Evolutionary conservation across 2,888 invertebrate species (phyloP).

Genomic region (Oegoconia quadripuncta): DNA sequence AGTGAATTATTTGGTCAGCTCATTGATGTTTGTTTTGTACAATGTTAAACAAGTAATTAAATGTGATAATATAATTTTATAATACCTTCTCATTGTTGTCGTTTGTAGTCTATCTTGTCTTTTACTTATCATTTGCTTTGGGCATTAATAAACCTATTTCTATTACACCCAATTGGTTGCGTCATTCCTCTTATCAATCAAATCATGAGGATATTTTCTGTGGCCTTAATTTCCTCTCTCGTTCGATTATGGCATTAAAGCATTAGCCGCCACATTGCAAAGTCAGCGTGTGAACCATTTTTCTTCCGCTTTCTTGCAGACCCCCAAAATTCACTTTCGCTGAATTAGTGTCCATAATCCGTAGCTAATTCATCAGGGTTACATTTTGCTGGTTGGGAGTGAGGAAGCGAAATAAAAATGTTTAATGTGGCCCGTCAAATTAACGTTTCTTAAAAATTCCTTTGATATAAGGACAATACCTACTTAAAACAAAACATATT

Average conservation of each 20-base stretch:
- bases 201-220: constrained; percentile 39
- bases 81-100: too few relatives aligned
- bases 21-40: constrained; percentile 1
- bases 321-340: constrained; percentile 62
- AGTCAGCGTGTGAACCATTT: constrained; percentile 61
- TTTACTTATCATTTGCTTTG: too few relatives aligned
- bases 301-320: constrained; percentile 52
- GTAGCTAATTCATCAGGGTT: constrained; percentile 60
- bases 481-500: too few relatives aligned
- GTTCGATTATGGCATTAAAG: constrained; percentile 61
- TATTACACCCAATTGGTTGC: constrained; percentile 16
- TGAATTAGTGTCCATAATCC: constrained; percentile 58
- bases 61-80: too few relatives aligned
- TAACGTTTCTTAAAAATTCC: too few relatives aligned
- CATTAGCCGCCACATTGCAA: constrained; percentile 48
- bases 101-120: too few relatives aligned
- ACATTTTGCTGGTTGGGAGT: constrained; percentile 32
- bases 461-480: too few relatives aligned
- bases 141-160: background rate
- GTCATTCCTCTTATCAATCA: constrained; percentile 39
- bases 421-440: background rate
- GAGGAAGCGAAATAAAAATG: constrained; percentile 37
- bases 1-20: constrained; percentile 10
- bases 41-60: too few relatives aligned
- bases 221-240: constrained; percentile 53